Percentiles rank a stretch among this genome's conserved stretches.
Conservation (phyloP, 2,797 vertebrate genomes). For the Lepus townsendii region DNA sequence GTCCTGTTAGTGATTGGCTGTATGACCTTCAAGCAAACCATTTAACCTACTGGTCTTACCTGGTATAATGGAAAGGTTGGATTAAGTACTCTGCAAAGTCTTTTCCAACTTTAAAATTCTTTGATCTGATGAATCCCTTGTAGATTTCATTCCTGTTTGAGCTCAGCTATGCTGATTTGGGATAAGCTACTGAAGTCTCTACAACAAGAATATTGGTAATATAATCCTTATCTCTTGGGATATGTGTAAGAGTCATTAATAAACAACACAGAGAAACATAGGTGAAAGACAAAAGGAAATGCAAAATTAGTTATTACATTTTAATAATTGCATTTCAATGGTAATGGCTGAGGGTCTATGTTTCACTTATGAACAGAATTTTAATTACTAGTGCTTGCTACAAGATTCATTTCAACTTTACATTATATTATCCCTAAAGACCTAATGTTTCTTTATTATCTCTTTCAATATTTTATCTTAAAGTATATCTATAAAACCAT, state of each 20-base stretch:
- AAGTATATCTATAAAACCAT: neutral
- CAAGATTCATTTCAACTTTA: slow-evolving; percentile 58
- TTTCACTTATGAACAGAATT: slow-evolving; percentile 53
- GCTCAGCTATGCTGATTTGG: neutral
- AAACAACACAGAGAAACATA: slow-evolving; percentile 59
- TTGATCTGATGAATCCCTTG: neutral
- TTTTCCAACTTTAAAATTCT: slow-evolving; percentile 33
- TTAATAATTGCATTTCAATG: slow-evolving; percentile 68
- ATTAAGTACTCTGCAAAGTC: neutral
- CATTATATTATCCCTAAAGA: neutral
- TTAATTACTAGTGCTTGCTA: slow-evolving; percentile 45
- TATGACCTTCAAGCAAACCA: neutral
- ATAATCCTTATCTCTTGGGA: slow-evolving; percentile 22
- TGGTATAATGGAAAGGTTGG: neutral
- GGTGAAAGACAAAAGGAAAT: slow-evolving; percentile 60
- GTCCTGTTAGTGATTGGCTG: neutral
- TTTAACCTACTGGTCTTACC: neutral
- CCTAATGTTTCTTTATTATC: slow-evolving; percentile 14
- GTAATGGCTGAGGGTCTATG: neutral
- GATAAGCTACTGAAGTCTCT: neutral
- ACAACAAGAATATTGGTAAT: slow-evolving; percentile 26
- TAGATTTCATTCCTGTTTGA: slow-evolving; percentile 57
- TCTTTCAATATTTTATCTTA: slow-evolving; percentile 35
- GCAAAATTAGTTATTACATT: slow-evolving; percentile 61
- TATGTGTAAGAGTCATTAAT: slow-evolving; percentile 64